A percentile compares a stretch with the other conserved stretches of the same genome.
Conservation (phyloP, 2,888 invertebrate species). For the Drosophila falleni region DNA sequence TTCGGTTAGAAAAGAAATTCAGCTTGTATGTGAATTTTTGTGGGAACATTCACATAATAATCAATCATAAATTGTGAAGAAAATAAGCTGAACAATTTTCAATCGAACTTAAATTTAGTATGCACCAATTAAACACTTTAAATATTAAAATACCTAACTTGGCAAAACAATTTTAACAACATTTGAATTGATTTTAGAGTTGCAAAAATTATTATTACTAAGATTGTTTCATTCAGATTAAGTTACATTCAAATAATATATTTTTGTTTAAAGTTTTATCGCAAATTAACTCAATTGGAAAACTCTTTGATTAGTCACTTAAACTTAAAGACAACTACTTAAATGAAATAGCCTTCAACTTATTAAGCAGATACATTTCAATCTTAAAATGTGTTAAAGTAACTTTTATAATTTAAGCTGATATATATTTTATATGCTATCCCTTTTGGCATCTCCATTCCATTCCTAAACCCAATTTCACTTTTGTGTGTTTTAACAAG, state of each 20-base stretch:
- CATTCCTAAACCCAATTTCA: neutral
- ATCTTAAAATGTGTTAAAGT: neutral
- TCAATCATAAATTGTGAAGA: conserved; percentile 40
- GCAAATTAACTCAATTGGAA: conserved; percentile 6
- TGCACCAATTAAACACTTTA: neutral
- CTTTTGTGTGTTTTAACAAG: conserved; percentile 11
- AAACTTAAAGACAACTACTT: neutral
- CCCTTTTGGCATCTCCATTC: neutral
- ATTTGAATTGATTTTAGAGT: neutral
- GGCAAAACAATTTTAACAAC: neutral
- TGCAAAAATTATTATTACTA: neutral
- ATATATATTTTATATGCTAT: neutral
- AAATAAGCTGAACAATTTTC: neutral
- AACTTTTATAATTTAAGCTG: conserved; percentile 14
- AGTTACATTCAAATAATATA: no score
- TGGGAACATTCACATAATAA: conserved; percentile 31
- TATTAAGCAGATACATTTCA: neutral
- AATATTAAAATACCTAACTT: neutral
- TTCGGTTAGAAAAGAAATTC: conserved; percentile 20
- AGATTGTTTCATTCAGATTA: no score
- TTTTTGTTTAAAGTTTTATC: no score
- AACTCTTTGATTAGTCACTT: conserved; percentile 20
- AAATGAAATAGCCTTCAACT: neutral
- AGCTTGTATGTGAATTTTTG: neutral
- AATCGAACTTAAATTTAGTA: neutral